A percentile compares a stretch with the other conserved stretches of the same genome.
Conservation (phyloP, 2,797 vertebrate species). For the Gobio occitaniae region DNA sequence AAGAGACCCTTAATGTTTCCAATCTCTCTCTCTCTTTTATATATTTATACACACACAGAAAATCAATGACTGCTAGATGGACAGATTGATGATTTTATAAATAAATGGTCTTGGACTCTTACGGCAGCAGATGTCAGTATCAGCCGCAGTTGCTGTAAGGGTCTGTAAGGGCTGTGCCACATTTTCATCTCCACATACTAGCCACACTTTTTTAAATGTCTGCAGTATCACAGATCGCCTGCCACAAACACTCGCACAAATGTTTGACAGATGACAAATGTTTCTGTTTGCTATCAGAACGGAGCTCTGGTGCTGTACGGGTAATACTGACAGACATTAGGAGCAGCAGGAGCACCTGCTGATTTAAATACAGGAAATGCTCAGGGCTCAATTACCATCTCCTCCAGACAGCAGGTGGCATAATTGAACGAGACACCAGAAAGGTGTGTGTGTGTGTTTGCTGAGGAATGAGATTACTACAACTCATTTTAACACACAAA, state of each 20-base stretch:
- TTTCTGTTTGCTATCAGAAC: conserved; percentile 45
- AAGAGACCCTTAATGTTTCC: too few species aligned
- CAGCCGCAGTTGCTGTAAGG: conserved; percentile 5
- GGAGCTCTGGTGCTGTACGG: conserved; percentile 61
- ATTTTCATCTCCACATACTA: conserved; percentile 17
- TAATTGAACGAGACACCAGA: conserved; percentile 76
- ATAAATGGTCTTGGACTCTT: background rate
- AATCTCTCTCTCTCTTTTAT: too few species aligned
- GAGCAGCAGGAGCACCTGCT: conserved; percentile 70
- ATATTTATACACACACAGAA: too few species aligned
- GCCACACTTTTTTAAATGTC: conserved; percentile 2
- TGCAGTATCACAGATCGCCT: conserved; percentile 20
- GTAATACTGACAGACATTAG: conserved; percentile 66
- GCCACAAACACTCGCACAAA: conserved; percentile 25
- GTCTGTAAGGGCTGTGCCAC: conserved; percentile 23
- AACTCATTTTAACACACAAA: conserved; percentile 57
- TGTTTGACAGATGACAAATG: conserved; percentile 52
- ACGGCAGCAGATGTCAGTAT: conserved; percentile 15
- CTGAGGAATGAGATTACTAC: conserved; percentile 70
- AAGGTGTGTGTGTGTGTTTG: conserved; percentile 73
- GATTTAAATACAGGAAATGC: conserved; percentile 77
- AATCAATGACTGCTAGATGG: background rate
- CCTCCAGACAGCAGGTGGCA: conserved; percentile 65
- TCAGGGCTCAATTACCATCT: conserved; percentile 76
- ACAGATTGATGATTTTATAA: background rate